A percentile compares a stretch with the other conserved stretches of the same genome.
These are phyloP conservation scores for Fistularia commersonii DNA, from an alignment of 2,797 vertebrate species.

Conservation along the genomic window DNA sequence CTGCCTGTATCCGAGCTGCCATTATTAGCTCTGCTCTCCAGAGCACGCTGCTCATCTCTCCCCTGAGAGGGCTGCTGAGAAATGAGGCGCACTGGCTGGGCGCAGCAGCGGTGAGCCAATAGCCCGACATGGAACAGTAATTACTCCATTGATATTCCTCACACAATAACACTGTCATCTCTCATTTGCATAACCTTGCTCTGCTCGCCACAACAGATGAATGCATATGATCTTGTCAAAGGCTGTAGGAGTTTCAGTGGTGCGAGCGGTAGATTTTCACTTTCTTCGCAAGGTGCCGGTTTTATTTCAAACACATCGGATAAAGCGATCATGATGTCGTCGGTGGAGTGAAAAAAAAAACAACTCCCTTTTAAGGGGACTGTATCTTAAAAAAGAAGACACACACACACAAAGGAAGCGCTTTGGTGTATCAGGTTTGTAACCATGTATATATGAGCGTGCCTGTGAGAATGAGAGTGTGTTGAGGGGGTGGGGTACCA, in stretches of 20 bases:
- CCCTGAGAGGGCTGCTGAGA: constrained; percentile 90
- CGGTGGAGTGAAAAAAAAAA: constrained; percentile 27
- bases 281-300: constrained; percentile 27
- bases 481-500: constrained; percentile 62
- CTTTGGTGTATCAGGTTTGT: constrained; percentile 41
- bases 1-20: constrained; percentile 89
- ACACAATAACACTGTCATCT: constrained; percentile 98
- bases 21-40: constrained; percentile 99
- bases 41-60: constrained; percentile 90
- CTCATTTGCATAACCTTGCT: constrained; percentile 98
- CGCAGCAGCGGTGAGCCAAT: constrained; percentile 79
- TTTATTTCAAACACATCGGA: constrained; percentile 41
- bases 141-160: constrained; percentile 99
- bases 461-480: constrained; percentile 37
- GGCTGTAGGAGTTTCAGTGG: constrained; percentile 80
- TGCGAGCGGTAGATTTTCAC: constrained; percentile 40
- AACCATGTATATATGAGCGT: constrained; percentile 22
- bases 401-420: constrained; percentile 25
- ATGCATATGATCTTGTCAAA: constrained; percentile 83
- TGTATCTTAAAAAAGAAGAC: constrained; percentile 39
- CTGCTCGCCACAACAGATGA: constrained; percentile 79
- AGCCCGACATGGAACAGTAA: constrained; percentile 94
- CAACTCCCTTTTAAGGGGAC: constrained; percentile 12
- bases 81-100: constrained; percentile 88
- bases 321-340: constrained; percentile 50